Percentiles rank a stretch among this genome's conserved stretches.
Conservation (phyloP, 2,113 vertebrate species). For the Chelonoidis abingdonii region DNA sequence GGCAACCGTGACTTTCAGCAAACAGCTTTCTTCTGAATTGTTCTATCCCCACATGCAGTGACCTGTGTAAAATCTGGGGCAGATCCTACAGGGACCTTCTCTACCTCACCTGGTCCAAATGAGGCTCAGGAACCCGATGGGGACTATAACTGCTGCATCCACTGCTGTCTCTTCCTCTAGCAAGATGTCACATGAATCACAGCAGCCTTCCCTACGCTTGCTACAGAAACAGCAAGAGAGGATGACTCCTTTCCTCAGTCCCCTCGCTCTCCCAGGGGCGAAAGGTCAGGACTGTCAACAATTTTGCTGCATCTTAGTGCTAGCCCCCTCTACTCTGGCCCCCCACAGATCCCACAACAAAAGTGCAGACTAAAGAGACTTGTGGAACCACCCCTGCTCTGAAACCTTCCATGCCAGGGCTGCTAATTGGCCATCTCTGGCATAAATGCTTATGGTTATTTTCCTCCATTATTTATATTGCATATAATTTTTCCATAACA, state of each 20-base stretch:
- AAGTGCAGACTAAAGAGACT: neutral
- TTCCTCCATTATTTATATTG: neutral
- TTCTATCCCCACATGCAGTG: neutral
- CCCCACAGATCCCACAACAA: neutral
- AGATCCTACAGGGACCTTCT: neutral
- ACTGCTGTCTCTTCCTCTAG: neutral
- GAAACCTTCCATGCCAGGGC: neutral
- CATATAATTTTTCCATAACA: neutral
- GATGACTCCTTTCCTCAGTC: neutral
- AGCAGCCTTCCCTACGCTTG: neutral
- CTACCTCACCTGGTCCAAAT: neutral
- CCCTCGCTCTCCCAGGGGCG: neutral
- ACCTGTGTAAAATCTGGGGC: neutral
- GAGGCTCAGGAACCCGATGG: neutral
- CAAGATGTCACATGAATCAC: neutral
- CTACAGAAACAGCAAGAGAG: neutral
- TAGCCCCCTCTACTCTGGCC: neutral
- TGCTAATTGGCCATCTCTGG: neutral
- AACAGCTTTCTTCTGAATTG: neutral
- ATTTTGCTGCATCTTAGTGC: neutral
- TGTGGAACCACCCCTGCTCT: neutral
- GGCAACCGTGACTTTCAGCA: neutral
- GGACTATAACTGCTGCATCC: neutral
- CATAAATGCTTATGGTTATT: neutral
- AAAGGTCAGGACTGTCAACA: neutral